Conservation (phyloP, 2,797 vertebrate species). For the Sciurus vulgaris region DNA sequence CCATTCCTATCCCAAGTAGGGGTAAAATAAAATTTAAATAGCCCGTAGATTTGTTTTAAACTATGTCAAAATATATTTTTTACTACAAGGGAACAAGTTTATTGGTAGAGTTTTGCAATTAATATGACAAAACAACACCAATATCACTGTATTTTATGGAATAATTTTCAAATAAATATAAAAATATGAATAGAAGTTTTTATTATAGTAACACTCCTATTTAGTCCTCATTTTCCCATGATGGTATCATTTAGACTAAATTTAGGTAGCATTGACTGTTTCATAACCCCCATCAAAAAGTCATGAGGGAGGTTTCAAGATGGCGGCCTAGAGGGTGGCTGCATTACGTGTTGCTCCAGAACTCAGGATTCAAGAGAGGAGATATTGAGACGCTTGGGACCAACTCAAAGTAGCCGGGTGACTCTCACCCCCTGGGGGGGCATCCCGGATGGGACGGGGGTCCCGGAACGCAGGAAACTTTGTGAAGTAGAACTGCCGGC, state of each 20-base stretch:
- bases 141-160: background rate
- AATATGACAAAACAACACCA: background rate
- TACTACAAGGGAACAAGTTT: background rate
- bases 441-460: no score
- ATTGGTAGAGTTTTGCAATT: background rate
- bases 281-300: background rate
- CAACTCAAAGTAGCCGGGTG: no score
- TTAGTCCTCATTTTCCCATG: background rate
- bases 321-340: no score
- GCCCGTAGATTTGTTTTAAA: background rate
- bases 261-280: background rate
- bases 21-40: background rate
- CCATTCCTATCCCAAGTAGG: background rate
- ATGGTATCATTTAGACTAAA: background rate
- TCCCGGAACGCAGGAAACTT: no score
- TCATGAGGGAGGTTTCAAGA: no score
- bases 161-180: background rate
- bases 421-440: no score
- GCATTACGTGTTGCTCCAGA: no score
- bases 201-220: background rate
- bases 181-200: background rate
- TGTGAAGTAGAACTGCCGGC: no score
- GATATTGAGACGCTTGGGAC: no score
- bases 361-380: no score
- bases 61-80: background rate